A percentile compares a stretch with the other conserved stretches of the same genome.
Evolutionary conservation across 2,113 vertebrate species (phyloP).

Genomic region (Myocastor coypus): DNA sequence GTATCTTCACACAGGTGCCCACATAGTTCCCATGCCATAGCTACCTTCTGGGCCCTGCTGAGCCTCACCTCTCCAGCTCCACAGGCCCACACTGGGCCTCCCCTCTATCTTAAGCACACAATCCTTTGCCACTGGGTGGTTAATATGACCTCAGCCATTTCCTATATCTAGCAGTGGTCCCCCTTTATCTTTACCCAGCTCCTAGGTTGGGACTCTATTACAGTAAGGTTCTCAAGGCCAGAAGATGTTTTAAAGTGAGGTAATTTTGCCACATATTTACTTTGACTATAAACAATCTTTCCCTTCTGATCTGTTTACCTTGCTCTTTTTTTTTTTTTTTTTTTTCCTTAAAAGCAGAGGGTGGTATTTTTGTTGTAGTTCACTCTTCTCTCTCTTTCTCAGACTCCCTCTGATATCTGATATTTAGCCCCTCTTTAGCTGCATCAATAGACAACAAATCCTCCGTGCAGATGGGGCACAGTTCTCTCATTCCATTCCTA

Average conservation of each 20-base stretch:
- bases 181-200: background rate
- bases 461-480: background rate
- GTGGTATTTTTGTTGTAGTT: background rate
- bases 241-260: background rate
- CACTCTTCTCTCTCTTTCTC: background rate
- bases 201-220: background rate
- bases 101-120: background rate
- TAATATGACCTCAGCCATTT: constrained; percentile 8
- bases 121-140: background rate
- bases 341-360: background rate
- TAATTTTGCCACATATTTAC: background rate
- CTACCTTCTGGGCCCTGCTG: background rate
- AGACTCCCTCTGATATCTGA: background rate
- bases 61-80: background rate
- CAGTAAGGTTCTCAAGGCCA: background rate
- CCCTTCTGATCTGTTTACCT: background rate
- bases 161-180: background rate
- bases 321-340: background rate
- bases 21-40: background rate
- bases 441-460: background rate
- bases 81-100: background rate
- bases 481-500: background rate
- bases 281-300: background rate
- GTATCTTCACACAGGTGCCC: background rate
- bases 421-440: background rate